These are phyloP conservation scores for Medauroidea extradentata DNA, from an alignment of 1,140 invertebrate species.

Conservation along the genomic window DNA sequence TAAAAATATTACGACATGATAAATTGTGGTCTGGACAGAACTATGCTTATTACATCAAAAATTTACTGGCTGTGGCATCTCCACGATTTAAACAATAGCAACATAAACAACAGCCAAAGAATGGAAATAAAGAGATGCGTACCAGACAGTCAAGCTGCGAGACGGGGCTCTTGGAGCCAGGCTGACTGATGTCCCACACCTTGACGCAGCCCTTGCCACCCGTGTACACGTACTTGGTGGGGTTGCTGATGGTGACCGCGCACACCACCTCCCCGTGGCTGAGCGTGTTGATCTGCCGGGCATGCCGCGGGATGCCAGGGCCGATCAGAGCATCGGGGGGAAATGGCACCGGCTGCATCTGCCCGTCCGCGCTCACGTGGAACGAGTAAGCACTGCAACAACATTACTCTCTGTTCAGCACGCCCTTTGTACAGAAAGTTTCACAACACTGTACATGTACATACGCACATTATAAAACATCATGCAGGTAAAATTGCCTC, in stretches of 20 bases:
- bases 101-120: too few species aligned
- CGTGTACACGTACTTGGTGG: constrained; percentile 80
- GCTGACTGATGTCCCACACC: constrained; percentile 75
- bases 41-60: too few species aligned
- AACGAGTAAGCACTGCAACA: constrained; percentile 66
- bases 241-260: constrained; percentile 80
- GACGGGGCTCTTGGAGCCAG: constrained; percentile 66
- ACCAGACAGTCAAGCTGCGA: constrained; percentile 77
- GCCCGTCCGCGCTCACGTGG: constrained; percentile 65
- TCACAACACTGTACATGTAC: too few species aligned
- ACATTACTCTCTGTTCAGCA: constrained; percentile 9
- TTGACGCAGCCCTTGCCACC: constrained; percentile 91
- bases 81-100: too few species aligned
- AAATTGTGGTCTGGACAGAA: too few species aligned
- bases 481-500: too few species aligned
- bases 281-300: constrained; percentile 69
- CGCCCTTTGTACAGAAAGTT: too few species aligned
- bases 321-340: constrained; percentile 85
- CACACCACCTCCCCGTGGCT: constrained; percentile 84
- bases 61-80: too few species aligned
- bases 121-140: too few species aligned
- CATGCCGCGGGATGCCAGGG: constrained; percentile 81
- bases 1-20: too few species aligned
- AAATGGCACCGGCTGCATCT: constrained; percentile 74
- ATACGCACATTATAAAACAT: too few species aligned